Percentiles rank a stretch among this genome's conserved stretches.
These are phyloP conservation scores for Cryptops parisi DNA, from an alignment of 2,888 invertebrate genomes.

Conservation along the genomic window DNA sequence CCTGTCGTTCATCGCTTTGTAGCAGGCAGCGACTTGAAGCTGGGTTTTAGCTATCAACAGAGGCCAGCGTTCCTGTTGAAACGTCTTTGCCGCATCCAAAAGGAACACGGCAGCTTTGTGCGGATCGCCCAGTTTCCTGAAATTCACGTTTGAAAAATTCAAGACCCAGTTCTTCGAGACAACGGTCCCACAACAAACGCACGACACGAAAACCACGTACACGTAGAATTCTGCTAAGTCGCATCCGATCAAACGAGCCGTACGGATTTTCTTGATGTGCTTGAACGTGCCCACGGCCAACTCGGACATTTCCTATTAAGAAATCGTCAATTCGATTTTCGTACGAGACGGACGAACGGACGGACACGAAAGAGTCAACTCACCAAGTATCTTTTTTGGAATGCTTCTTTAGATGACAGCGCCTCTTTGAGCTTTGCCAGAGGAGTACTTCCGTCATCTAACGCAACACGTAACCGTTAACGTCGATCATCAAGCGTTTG, in stretches of 20 bases:
- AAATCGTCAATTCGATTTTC: no score
- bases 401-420: constrained; percentile 71
- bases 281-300: constrained; percentile 93
- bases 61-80: constrained; percentile 76
- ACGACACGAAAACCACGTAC: no score
- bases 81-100: constrained; percentile 68
- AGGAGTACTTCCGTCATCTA: constrained; percentile 32
- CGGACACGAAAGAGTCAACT: constrained; percentile 19
- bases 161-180: no score
- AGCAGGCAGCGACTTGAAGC: constrained; percentile 68
- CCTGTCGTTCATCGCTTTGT: constrained; percentile 60
- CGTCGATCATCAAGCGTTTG: no score
- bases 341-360: neutral
- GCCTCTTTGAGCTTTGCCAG: constrained; percentile 79
- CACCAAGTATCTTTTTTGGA: constrained; percentile 74
- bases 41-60: constrained; percentile 54
- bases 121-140: constrained; percentile 38
- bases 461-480: no score
- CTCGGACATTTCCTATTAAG: constrained; percentile 63
- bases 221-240: constrained; percentile 80
- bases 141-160: constrained; percentile 12
- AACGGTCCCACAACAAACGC: no score
- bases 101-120: constrained; percentile 82
- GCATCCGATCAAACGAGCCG: constrained; percentile 73
- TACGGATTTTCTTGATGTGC: constrained; percentile 69